Percentiles rank a stretch among this genome's conserved stretches.
Conservation (phyloP, 2,113 vertebrate genomes). For the Thamnophis sirtalis region DNA sequence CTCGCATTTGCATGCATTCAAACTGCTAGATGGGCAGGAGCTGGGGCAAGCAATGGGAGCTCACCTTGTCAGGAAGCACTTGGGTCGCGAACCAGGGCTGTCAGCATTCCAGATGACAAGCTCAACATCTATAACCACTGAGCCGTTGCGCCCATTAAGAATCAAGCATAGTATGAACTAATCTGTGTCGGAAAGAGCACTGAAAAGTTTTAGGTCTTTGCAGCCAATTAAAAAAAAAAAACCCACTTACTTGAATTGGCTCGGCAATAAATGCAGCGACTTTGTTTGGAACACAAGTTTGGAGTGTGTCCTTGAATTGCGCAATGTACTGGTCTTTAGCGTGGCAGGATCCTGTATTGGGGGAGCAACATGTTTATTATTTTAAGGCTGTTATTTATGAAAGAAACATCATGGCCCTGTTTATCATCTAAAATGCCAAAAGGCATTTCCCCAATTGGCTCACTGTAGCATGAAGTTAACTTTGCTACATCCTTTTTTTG, state of each 20-base stretch:
- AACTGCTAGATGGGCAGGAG: no score
- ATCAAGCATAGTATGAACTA: not conserved
- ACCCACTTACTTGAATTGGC: slow-evolving; percentile 84
- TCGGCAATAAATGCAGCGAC: slow-evolving; percentile 92
- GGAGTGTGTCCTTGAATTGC: slow-evolving; percentile 86
- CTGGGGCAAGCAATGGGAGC: not conserved
- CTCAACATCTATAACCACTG: not conserved
- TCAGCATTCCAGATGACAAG: not conserved
- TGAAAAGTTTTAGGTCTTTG: not conserved
- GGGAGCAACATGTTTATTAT: not conserved
- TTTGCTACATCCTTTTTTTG: not conserved
- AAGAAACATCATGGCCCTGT: not conserved
- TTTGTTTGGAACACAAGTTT: slow-evolving; percentile 73
- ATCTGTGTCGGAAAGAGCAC: not conserved
- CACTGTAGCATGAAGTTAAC: not conserved
- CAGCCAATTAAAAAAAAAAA: not conserved
- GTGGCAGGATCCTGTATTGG: slow-evolving; percentile 77
- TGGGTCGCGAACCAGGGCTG: not conserved
- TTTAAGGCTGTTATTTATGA: not conserved
- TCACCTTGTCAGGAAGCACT: not conserved
- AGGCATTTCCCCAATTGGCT: not conserved
- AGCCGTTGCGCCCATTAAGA: not conserved
- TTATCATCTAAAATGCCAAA: not conserved
- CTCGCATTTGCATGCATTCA: no score
- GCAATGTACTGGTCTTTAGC: slow-evolving; percentile 84